These are phyloP conservation scores for Chascanopsetta lugubris DNA, from an alignment of 2,113 vertebrate genomes.

Conservation along the genomic window DNA sequence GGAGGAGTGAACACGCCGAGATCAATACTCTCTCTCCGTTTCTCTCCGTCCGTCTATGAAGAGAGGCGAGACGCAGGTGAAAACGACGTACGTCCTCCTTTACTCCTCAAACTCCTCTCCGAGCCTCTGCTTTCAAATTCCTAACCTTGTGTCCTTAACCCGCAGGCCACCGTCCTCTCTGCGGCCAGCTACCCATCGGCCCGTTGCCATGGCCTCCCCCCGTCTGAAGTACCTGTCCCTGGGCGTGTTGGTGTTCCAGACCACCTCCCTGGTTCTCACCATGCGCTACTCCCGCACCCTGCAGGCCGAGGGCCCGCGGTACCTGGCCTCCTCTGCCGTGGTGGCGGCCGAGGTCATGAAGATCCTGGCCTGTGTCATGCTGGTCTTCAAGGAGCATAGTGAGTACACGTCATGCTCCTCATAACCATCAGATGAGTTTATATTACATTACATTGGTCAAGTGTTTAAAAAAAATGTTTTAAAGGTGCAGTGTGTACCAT, in stretches of 20 bases:
- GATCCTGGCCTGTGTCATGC: constrained; percentile 89
- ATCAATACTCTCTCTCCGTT: not conserved
- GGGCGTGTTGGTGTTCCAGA: constrained; percentile 97
- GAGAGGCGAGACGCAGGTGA: constrained; percentile 28
- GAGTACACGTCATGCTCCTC: constrained; percentile 55
- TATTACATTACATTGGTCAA: not conserved
- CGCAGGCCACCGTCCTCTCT: not conserved
- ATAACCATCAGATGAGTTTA: not conserved
- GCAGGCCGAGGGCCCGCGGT: constrained; percentile 93
- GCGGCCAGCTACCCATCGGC: not conserved
- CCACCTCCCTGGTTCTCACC: constrained; percentile 95
- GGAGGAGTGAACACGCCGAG: not conserved
- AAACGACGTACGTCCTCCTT: not conserved
- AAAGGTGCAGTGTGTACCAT: too few relatives aligned
- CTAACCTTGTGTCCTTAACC: too few relatives aligned
- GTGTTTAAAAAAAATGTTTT: too few relatives aligned
- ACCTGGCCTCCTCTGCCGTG: constrained; percentile 96
- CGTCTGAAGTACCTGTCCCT: constrained; percentile 95
- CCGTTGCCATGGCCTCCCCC: constrained; percentile 80
- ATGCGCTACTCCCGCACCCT: constrained; percentile 98
- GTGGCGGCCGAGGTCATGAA: constrained; percentile 95
- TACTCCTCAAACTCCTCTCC: not conserved
- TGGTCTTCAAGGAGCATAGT: constrained; percentile 97
- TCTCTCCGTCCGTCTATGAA: not conserved
- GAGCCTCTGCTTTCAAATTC: not conserved